Percentiles rank a stretch among this genome's conserved stretches.
These are phyloP conservation scores for Bovichtus diacanthus DNA, from an alignment of 2,797 vertebrate genomes.

Conservation along the genomic window DNA sequence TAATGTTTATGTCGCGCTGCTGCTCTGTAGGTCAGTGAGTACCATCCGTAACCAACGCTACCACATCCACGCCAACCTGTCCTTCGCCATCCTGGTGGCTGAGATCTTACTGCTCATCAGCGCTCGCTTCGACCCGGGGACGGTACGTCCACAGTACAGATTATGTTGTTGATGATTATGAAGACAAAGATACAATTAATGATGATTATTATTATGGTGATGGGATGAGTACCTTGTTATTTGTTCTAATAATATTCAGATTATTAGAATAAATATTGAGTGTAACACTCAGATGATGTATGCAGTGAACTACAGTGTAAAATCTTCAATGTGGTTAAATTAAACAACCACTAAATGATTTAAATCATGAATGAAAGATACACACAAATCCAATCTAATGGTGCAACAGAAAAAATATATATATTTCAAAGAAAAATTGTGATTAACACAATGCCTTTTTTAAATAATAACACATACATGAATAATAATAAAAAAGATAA, in stretches of 20 bases:
- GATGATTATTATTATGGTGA: not conserved
- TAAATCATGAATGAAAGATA: not conserved
- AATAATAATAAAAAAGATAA: not conserved
- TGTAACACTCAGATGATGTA: not conserved
- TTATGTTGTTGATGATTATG: not conserved
- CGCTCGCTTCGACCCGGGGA: slow-evolving; percentile 89
- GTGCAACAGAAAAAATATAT: not conserved
- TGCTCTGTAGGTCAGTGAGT: slow-evolving; percentile 90
- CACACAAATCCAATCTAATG: not conserved
- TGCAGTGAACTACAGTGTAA: not conserved
- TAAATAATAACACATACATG: not conserved
- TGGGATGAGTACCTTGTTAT: not conserved
- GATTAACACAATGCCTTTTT: not conserved
- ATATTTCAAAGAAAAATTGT: not conserved
- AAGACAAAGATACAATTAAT: not conserved
- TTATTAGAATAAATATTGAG: not conserved
- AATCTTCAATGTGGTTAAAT: not conserved
- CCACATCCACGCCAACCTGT: slow-evolving; percentile 97
- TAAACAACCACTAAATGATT: not conserved
- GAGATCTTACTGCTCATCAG: slow-evolving; percentile 94
- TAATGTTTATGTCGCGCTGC: slow-evolving; percentile 8
- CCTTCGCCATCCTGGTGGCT: slow-evolving; percentile 93
- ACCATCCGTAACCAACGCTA: slow-evolving; percentile 97
- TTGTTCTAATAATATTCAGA: not conserved
- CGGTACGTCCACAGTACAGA: slow-evolving; percentile 80